Evolutionary conservation across 2,113 vertebrate species (phyloP).

Genomic region (Tretioscincus oriximinensis): DNA sequence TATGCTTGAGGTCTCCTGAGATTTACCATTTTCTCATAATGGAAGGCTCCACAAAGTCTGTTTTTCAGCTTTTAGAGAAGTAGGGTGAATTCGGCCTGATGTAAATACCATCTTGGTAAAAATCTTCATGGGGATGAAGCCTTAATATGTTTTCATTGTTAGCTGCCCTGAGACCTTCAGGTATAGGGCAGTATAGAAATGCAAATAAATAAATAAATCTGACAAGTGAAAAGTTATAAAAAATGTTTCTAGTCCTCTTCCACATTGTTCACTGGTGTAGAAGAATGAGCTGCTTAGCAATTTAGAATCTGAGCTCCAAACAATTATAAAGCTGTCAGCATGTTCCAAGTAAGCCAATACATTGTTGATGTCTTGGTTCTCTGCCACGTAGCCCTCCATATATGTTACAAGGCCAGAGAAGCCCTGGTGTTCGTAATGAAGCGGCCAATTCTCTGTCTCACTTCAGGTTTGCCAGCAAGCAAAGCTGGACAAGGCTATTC

Average conservation of each 20-base stretch:
- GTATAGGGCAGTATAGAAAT: no score
- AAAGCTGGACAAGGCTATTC: constrained; percentile 18
- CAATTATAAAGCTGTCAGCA: constrained; percentile 33
- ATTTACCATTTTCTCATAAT: no score
- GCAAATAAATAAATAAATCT: constrained; percentile 23
- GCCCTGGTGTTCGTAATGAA: constrained; percentile 26
- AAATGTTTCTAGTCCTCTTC: constrained; percentile 64
- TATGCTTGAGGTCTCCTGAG: no score
- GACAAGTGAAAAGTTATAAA: constrained; percentile 62
- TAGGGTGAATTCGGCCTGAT: no score
- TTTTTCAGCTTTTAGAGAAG: no score
- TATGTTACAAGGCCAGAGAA: constrained; percentile 28
- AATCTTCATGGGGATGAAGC: no score
- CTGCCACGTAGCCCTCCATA: constrained; percentile 39
- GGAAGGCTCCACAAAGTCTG: no score
- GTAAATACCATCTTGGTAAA: no score
- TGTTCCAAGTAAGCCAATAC: constrained; percentile 41
- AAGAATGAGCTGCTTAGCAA: constrained; percentile 42
- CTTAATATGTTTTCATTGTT: no score
- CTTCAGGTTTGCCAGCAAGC: constrained; percentile 26
- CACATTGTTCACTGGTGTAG: constrained; percentile 62
- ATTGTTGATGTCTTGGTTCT: constrained; percentile 37
- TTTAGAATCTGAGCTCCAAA: constrained; percentile 41
- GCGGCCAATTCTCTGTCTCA: constrained; percentile 34
- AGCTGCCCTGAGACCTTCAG: no score